Evolutionary conservation across 2,113 vertebrate genomes (phyloP).

Genomic region (Lamprotornis superbus): DNA sequence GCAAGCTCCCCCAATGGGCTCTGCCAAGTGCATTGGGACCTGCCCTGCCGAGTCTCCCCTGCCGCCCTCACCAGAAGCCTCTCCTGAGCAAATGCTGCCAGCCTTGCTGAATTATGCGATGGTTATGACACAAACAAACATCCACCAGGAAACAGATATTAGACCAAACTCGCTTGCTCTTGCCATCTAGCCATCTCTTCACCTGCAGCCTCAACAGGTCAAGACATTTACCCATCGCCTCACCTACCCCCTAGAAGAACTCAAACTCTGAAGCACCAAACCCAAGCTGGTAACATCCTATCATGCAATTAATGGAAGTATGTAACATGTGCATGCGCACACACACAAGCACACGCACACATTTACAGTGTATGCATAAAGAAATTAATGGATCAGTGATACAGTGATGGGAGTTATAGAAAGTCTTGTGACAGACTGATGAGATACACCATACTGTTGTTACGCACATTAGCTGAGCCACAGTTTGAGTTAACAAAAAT

Average conservation of each 20-base stretch:
- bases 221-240: neutral
- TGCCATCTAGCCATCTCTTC: neutral
- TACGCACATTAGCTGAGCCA: constrained; percentile 34
- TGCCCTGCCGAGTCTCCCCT: constrained; percentile 9
- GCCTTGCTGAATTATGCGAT: constrained; percentile 46
- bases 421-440: constrained; percentile 40
- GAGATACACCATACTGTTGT: constrained; percentile 1
- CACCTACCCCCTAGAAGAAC: neutral
- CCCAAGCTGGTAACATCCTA: constrained; percentile 51
- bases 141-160: constrained; percentile 12
- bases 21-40: neutral
- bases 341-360: constrained; percentile 22
- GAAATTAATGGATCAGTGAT: constrained; percentile 63
- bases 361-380: constrained; percentile 57
- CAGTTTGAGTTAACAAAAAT: constrained; percentile 7
- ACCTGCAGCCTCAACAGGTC: constrained; percentile 13
- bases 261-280: constrained; percentile 33
- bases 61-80: neutral
- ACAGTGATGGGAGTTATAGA: constrained; percentile 45
- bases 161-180: neutral
- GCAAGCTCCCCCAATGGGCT: neutral
- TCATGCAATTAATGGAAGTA: constrained; percentile 51
- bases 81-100: constrained; percentile 4
- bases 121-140: constrained; percentile 44
- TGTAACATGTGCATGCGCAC: constrained; percentile 57